A percentile compares a stretch with the other conserved stretches of the same genome.
Conservation (phyloP, 2,888 invertebrate genomes). For the Drosophila atroscutellata region DNA sequence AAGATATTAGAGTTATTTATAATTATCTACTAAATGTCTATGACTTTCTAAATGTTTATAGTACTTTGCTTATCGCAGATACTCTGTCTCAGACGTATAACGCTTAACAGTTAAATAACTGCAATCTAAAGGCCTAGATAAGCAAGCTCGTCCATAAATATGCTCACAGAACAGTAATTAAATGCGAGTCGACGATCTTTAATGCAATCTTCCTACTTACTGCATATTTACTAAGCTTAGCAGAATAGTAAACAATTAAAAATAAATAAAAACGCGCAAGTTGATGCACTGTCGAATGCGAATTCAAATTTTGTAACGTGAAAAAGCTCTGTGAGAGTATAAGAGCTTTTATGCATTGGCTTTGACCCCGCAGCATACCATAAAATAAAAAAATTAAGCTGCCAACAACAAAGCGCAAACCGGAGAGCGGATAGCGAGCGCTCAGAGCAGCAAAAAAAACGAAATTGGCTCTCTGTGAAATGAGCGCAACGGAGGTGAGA, state of each 20-base stretch:
- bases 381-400: background rate
- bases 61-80: slow-evolving; percentile 29
- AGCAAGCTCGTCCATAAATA: slow-evolving; percentile 6
- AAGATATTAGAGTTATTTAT: slow-evolving; percentile 21
- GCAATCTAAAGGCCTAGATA: slow-evolving; percentile 17
- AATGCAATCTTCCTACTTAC: background rate
- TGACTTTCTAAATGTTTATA: slow-evolving; percentile 2
- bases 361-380: background rate
- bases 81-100: slow-evolving; percentile 19
- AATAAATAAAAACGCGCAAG: background rate
- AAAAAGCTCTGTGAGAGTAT: slow-evolving; percentile 33
- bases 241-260: background rate
- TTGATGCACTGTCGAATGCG: background rate
- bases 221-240: background rate
- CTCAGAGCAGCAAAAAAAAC: background rate
- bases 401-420: slow-evolving; percentile 20
- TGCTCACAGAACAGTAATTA: background rate
- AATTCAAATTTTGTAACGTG: slow-evolving; percentile 45
- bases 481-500: slow-evolving; percentile 68
- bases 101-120: slow-evolving; percentile 5
- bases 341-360: slow-evolving; percentile 27
- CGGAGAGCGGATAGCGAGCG: slow-evolving; percentile 15
- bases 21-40: background rate
- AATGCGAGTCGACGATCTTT: slow-evolving; percentile 2
- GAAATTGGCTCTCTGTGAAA: slow-evolving; percentile 14